A percentile compares a stretch with the other conserved stretches of the same genome.
Evolutionary conservation across 30 jellyfish, hydroid and myxozoan genomes (phyloP).

Genomic region (Cassiopea xamachana): DNA sequence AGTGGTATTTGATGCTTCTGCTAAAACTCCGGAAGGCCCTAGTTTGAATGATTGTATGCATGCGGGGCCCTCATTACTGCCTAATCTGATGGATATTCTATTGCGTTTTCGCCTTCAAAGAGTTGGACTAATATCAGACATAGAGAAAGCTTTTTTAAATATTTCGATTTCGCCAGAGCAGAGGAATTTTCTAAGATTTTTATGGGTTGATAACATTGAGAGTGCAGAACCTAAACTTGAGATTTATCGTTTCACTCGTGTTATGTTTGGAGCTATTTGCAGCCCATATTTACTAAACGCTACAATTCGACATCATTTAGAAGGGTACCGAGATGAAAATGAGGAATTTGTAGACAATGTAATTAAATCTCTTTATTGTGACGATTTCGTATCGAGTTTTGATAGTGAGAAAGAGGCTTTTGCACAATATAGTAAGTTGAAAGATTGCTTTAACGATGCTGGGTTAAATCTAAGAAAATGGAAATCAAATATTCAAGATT

Average conservation of each 20-base stretch:
- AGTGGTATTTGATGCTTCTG: slow-evolving; percentile 73
- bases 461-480: not conserved
- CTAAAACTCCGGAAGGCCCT: slow-evolving; percentile 26
- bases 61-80: slow-evolving; percentile 71
- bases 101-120: not conserved
- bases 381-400: not conserved
- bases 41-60: slow-evolving; percentile 79
- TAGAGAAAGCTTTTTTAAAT: not conserved
- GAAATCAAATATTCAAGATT: not conserved
- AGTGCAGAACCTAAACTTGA: not conserved
- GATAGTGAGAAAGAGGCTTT: not conserved
- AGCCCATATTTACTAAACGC: not conserved
- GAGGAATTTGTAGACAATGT: not conserved
- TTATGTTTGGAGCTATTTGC: not conserved
- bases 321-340: not conserved
- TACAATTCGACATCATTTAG: not conserved
- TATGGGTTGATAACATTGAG: not conserved
- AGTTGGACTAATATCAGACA: not conserved
- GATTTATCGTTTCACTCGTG: not conserved
- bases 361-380: not conserved
- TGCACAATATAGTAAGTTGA: not conserved
- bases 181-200: not conserved
- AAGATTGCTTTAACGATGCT: not conserved
- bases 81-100: not conserved
- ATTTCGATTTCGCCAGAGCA: not conserved